Conservation (phyloP, 2,888 invertebrate species). For the Tinea trinotella region DNA sequence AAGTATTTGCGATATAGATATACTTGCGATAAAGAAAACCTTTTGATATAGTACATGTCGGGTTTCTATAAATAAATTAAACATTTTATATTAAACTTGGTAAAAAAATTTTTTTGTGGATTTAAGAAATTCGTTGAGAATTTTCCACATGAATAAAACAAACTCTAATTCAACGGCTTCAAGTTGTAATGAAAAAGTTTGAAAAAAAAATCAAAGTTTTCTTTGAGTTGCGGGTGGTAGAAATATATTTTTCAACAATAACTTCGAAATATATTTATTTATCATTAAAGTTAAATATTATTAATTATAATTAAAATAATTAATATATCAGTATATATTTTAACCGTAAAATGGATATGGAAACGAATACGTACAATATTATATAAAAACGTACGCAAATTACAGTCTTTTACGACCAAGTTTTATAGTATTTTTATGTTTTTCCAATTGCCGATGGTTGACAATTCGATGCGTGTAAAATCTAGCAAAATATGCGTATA, state of each 20-base stretch:
- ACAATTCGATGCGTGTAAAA: slow-evolving; percentile 59
- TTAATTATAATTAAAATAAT: not conserved
- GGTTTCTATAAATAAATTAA: not conserved
- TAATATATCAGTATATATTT: not conserved
- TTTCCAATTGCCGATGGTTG: slow-evolving; percentile 59
- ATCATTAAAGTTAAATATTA: not conserved
- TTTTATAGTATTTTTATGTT: slow-evolving; percentile 63
- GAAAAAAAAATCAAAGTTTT: not conserved
- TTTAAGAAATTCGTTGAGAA: not conserved
- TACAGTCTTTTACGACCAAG: slow-evolving; percentile 56
- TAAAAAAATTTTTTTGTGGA: not conserved
- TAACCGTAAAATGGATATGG: not conserved
- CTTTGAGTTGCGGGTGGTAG: not conserved
- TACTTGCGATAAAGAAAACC: not conserved
- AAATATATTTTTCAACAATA: not conserved
- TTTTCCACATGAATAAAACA: not conserved
- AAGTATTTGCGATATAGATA: not conserved
- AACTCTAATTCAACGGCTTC: not conserved
- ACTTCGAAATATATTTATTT: not conserved
- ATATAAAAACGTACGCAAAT: slow-evolving; percentile 39
- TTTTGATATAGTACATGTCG: not conserved
- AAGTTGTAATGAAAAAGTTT: slow-evolving; percentile 4
- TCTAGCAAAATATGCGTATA: slow-evolving; percentile 57
- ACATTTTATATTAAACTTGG: not conserved
- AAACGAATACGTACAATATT: slow-evolving; percentile 12